Percentiles rank a stretch among this genome's conserved stretches.
These are phyloP conservation scores for Pelagia noctiluca DNA, from an alignment of 30 jellyfish, hydroid and myxozoan genomes.

Conservation along the genomic window DNA sequence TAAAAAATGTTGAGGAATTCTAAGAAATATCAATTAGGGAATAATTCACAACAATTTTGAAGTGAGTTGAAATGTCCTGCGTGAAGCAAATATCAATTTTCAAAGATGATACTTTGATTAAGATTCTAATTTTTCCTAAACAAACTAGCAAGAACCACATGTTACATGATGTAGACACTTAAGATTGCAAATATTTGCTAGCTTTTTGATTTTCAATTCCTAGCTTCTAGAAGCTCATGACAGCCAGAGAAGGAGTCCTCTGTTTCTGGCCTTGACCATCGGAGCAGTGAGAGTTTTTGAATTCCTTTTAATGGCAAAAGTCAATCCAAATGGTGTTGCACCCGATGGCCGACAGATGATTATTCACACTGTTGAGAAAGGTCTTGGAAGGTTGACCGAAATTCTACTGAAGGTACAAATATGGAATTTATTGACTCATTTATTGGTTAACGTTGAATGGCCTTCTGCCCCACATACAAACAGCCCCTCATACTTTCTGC, in stretches of 20 bases:
- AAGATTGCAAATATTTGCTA: not conserved
- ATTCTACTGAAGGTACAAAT: slow-evolving; percentile 48
- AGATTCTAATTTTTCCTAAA: too few species aligned
- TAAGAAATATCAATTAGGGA: too few species aligned
- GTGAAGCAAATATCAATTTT: too few species aligned
- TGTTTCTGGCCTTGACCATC: slow-evolving; percentile 59
- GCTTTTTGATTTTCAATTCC: not conserved
- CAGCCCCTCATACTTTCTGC: too few species aligned
- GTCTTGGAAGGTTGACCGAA: slow-evolving; percentile 47
- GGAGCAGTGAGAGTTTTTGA: slow-evolving; percentile 52
- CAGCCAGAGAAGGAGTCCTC: slow-evolving; percentile 54
- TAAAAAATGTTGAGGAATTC: too few species aligned
- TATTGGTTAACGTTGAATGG: too few species aligned
- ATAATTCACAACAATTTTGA: too few species aligned
- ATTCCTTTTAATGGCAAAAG: slow-evolving; percentile 37
- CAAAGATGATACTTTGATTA: too few species aligned
- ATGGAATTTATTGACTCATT: too few species aligned
- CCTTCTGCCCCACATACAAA: too few species aligned
- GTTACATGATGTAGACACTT: not conserved
- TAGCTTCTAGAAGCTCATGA: slow-evolving; percentile 63
- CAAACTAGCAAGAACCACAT: too few species aligned
- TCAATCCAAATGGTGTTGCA: slow-evolving; percentile 66
- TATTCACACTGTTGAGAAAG: slow-evolving; percentile 75
- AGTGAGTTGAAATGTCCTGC: too few species aligned
- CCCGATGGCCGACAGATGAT: slow-evolving; percentile 73